phyloP scores from a whole-genome alignment of 2,888 invertebrate genomes.

The Lacanobia oleracea region DNA sequence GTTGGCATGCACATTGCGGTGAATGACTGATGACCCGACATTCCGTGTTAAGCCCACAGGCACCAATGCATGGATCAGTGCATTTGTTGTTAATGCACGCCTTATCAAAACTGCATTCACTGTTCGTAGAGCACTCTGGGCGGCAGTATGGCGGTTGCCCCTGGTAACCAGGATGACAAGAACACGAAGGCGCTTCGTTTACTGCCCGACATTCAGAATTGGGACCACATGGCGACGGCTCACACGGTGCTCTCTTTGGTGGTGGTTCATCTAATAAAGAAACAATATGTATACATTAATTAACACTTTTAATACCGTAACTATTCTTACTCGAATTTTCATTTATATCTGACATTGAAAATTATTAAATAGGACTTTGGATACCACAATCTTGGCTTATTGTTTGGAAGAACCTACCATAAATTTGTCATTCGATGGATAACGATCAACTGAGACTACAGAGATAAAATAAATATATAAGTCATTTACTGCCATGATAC shows the following conservation, averaged over 20 bases:
- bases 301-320: neutral
- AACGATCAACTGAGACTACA: neutral
- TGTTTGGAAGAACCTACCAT: neutral
- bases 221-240: constrained; percentile 95
- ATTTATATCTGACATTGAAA: neutral
- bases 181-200: constrained; percentile 92
- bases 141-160: constrained; percentile 94
- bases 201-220: constrained; percentile 92
- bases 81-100: constrained; percentile 95
- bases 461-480: neutral
- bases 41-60: constrained; percentile 94
- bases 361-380: neutral
- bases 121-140: constrained; percentile 95
- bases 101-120: constrained; percentile 94
- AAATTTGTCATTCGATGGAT: no score
- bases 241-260: constrained; percentile 89
- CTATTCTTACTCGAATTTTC: neutral
- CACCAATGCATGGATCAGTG: constrained; percentile 94
- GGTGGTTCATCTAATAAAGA: constrained; percentile 73
- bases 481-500: constrained; percentile 56
- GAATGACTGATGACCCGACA: constrained; percentile 96
- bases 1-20: constrained; percentile 95
- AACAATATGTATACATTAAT: constrained; percentile 12
- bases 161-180: constrained; percentile 93
- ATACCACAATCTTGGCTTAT: neutral